Evolutionary conservation across 2,888 invertebrate species (phyloP).

Genomic region (Notocelia uddmanniana): DNA sequence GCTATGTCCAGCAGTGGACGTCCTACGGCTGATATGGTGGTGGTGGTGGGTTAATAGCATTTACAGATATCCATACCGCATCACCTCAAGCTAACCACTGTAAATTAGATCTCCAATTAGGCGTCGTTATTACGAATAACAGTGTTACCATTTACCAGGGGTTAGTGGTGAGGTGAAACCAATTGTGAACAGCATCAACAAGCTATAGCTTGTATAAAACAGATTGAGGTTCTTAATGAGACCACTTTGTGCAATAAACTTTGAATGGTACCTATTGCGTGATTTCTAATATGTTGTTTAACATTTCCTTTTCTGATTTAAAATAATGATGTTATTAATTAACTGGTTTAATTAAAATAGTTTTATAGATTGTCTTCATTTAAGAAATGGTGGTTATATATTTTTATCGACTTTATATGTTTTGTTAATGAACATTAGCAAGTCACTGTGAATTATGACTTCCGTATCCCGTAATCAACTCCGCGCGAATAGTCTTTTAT

Average conservation of each 20-base stretch:
- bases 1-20: no score
- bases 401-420: not conserved
- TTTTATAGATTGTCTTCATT: not conserved
- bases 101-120: no score
- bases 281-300: constrained; percentile 40
- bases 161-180: not conserved
- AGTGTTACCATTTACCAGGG: no score
- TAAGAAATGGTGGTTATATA: not conserved
- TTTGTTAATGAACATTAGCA: not conserved
- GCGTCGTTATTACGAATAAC: no score
- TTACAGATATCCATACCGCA: no score
- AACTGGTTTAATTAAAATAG: constrained; percentile 26
- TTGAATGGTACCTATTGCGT: constrained; percentile 32
- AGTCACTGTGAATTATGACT: not conserved
- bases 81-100: no score
- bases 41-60: no score
- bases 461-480: constrained; percentile 4
- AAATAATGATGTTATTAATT: constrained; percentile 11
- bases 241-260: constrained; percentile 42
- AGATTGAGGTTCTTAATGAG: constrained; percentile 40
- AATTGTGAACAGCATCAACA: not conserved
- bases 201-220: not conserved
- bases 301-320: constrained; percentile 36
- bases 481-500: not conserved
- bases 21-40: no score